Conservation (phyloP, 2,113 vertebrate genomes). For the Lepisosteus osseus region DNA sequence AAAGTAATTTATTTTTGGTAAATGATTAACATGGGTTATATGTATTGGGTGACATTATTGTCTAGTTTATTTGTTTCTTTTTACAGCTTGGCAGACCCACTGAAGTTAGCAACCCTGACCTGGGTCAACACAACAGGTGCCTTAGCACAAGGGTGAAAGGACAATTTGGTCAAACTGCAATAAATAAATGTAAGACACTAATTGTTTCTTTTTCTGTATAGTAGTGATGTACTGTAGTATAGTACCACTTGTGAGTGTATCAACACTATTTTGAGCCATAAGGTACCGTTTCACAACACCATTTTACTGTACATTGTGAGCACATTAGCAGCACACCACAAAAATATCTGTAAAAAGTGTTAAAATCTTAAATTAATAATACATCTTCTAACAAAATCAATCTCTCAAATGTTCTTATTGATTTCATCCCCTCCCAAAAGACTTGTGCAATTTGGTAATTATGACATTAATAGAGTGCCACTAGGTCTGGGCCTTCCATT, state of each 20-base stretch:
- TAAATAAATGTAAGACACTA: too few relatives aligned
- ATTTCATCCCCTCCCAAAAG: slow-evolving; percentile 30
- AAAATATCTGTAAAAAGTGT: not conserved
- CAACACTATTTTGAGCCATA: too few relatives aligned
- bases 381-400: not conserved
- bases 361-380: not conserved
- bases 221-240: too few relatives aligned
- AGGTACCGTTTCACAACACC: too few relatives aligned
- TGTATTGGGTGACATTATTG: too few relatives aligned
- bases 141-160: not conserved
- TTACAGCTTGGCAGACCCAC: not conserved
- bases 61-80: too few relatives aligned
- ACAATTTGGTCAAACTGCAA: too few relatives aligned
- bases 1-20: too few relatives aligned
- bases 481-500: slow-evolving; percentile 30
- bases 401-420: slow-evolving; percentile 13
- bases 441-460: slow-evolving; percentile 38
- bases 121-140: not conserved
- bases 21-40: too few relatives aligned
- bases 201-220: too few relatives aligned
- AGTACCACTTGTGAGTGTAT: too few relatives aligned
- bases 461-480: slow-evolving; percentile 35
- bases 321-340: not conserved
- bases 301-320: too few relatives aligned
- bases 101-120: not conserved